Conservation (phyloP, 2,888 invertebrate genomes). For the Aleiodes alternator region DNA sequence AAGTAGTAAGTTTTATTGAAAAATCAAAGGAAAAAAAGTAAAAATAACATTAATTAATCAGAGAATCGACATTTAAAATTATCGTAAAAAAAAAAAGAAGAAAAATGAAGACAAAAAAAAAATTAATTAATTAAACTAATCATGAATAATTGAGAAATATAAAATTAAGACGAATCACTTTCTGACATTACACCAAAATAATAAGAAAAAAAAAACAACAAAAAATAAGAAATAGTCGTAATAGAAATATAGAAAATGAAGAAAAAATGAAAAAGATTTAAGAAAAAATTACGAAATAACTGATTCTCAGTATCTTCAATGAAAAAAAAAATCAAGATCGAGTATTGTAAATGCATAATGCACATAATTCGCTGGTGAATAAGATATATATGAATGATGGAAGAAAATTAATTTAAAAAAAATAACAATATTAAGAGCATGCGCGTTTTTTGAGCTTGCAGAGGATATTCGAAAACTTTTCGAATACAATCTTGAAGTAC, state of each 20-base stretch:
- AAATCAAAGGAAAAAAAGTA: slow-evolving; percentile 40
- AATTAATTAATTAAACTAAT: slow-evolving; percentile 23
- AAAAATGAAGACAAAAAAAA: slow-evolving; percentile 50
- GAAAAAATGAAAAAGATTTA: too few relatives aligned
- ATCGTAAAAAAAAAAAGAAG: background rate
- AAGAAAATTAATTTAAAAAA: background rate
- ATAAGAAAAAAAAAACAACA: too few relatives aligned
- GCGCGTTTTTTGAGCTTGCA: background rate
- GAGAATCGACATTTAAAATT: slow-evolving; percentile 8
- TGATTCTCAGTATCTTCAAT: background rate
- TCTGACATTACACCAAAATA: background rate
- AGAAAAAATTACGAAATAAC: too few relatives aligned
- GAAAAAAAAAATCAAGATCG: background rate
- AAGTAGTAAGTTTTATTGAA: slow-evolving; percentile 39
- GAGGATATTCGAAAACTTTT: background rate
- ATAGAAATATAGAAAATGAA: too few relatives aligned
- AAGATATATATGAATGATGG: background rate
- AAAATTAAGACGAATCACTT: background rate
- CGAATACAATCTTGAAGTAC: too few relatives aligned
- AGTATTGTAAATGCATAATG: slow-evolving; percentile 16
- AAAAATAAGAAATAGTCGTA: too few relatives aligned
- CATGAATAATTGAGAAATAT: slow-evolving; percentile 29
- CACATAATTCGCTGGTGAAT: slow-evolving; percentile 12
- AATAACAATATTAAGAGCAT: background rate
- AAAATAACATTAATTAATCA: slow-evolving; percentile 17